Conservation (phyloP, 2,797 vertebrate genomes). For the Babyrousa celebensis region DNA sequence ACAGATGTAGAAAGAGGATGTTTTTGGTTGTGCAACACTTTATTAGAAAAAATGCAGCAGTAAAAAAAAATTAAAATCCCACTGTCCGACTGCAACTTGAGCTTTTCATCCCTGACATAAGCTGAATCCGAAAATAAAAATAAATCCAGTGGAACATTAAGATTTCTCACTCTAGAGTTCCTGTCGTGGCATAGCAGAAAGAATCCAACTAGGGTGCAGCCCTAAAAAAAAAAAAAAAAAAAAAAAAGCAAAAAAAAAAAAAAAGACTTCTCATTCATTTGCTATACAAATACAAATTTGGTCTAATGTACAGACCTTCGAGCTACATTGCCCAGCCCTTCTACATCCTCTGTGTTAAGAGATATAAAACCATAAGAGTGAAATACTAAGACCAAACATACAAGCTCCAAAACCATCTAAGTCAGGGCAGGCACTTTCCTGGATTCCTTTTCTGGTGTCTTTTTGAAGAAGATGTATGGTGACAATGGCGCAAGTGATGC, state of each 20-base stretch:
- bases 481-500: background rate
- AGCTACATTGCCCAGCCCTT: slow-evolving; percentile 86
- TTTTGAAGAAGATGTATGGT: background rate
- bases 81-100: slow-evolving; percentile 93
- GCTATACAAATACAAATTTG: slow-evolving; percentile 94
- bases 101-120: slow-evolving; percentile 89
- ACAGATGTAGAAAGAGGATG: background rate
- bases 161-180: no score
- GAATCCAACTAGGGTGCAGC: no score
- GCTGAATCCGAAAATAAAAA: slow-evolving; percentile 71
- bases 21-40: slow-evolving; percentile 92
- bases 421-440: background rate
- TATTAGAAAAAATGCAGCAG: slow-evolving; percentile 97
- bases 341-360: slow-evolving; percentile 77
- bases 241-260: no score
- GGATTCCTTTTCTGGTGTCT: background rate
- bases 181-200: no score
- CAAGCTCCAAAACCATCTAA: slow-evolving; percentile 68
- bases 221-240: no score
- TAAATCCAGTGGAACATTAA: background rate
- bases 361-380: slow-evolving; percentile 76
- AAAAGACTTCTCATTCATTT: slow-evolving; percentile 85
- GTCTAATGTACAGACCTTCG: slow-evolving; percentile 91
- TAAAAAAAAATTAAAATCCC: slow-evolving; percentile 91
- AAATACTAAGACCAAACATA: slow-evolving; percentile 62